Evolutionary conservation across 2,113 vertebrate genomes (phyloP).

Genomic region (Brachyhypopomus occidentalis): DNA sequence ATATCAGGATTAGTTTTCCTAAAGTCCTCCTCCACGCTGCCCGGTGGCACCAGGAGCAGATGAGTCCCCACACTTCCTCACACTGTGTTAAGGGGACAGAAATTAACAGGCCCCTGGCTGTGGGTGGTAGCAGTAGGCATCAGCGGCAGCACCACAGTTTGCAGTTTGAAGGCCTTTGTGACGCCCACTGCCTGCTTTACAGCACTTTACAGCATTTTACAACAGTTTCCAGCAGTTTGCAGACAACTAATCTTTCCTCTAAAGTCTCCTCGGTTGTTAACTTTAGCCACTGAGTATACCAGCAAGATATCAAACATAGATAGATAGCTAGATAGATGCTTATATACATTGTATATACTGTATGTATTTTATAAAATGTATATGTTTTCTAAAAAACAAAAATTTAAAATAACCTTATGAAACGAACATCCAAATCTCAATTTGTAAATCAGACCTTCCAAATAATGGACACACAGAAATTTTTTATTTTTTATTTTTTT

Average conservation of each 20-base stretch:
- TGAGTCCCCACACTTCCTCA: too few relatives aligned
- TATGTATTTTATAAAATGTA: too few relatives aligned
- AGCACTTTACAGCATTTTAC: constrained; percentile 22
- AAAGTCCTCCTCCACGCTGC: neutral
- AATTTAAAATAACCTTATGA: too few relatives aligned
- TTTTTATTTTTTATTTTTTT: too few relatives aligned
- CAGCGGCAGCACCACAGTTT: neutral
- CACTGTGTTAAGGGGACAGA: neutral
- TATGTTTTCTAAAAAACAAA: too few relatives aligned
- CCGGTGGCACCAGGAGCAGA: neutral
- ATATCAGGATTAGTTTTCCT: neutral
- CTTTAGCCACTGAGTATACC: constrained; percentile 77
- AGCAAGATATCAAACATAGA: constrained; percentile 45
- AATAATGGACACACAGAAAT: too few relatives aligned
- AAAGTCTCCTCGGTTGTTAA: constrained; percentile 70
- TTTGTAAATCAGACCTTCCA: too few relatives aligned
- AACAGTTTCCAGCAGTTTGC: constrained; percentile 24
- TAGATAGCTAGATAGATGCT: too few relatives aligned
- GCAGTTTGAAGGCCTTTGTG: constrained; percentile 9
- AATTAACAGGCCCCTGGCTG: neutral
- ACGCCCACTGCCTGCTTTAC: constrained; percentile 24
- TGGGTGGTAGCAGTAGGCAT: neutral
- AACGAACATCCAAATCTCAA: too few relatives aligned
- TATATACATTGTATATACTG: too few relatives aligned
- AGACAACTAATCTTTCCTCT: constrained; percentile 61